Base-by-base conservation (phyloP, 2,888 invertebrate genomes). In the Eilema sororculum region DNA sequence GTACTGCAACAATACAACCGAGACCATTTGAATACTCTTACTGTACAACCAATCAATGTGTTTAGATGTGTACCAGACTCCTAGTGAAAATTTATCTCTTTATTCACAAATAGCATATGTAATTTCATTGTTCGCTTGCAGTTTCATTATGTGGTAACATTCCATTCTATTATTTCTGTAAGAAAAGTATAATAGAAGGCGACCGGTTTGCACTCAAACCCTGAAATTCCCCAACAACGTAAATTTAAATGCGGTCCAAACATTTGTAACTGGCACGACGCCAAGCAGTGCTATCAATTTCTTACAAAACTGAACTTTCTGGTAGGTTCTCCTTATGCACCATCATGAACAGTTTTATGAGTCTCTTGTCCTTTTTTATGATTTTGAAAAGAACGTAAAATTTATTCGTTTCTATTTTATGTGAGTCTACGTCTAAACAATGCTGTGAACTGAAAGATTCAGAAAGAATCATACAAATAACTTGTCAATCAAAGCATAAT, bases 231-330 rank as follows among this genome's bases (percentile, higher is more conserved):
- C 81, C 74, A 78, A 86, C 84, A 88, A 85, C 89, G 88, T 90
- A 88, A 92, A 91, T 93, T 91, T 93, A 93, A 93, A 93, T 89
- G 86, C 86, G 88, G 82, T 84, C 83, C 87, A 89, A 91, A 91
- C 88, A 91, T 89, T 86, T 83, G 72, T 72, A 66, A 77, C 84
- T 94, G 94, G 94, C 93, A 67, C 59, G 1, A 30, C 69, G 92
- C 94, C 94, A 94, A 87, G 72, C 66, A 78, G 78, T 82, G 78
- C 90, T 90, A 92, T 91, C 89, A 91, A 90, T 92, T 91, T 89
- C 91, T 90, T 86, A 90, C 87, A 90, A n/a, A 90, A 89, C 84
- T 82, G 82, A 86, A 85, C 87, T 88, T 91, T 88, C 83, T 86
- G 81, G 82, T 86, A 83, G 81, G 83, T 85, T 85, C 86, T 89